Conservation (phyloP, 2,113 vertebrate species). For the Mastomys natalensis region DNA sequence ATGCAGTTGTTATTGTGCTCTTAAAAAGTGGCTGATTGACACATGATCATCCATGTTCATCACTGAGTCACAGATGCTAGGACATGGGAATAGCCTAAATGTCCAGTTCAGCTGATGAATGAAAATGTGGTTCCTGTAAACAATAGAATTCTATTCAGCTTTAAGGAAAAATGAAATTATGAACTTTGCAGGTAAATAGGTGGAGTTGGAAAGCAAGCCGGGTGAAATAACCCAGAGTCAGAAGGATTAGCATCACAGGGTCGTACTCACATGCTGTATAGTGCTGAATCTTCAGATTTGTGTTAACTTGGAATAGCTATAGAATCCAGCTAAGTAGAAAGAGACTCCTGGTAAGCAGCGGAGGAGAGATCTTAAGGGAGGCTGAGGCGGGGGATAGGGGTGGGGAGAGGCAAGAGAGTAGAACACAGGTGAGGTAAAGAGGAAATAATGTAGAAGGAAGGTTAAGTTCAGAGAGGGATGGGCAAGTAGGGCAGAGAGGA, state of each 20-base stretch:
- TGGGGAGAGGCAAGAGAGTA: too few relatives aligned
- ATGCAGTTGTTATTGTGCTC: neutral
- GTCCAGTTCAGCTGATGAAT: neutral
- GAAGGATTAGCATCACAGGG: too few relatives aligned
- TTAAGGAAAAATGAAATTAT: neutral
- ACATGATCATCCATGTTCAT: neutral
- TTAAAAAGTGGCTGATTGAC: neutral
- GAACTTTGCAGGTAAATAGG: neutral
- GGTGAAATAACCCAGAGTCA: neutral
- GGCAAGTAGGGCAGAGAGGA: neutral
- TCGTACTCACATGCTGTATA: neutral
- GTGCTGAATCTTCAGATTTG: neutral
- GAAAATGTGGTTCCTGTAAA: neutral
- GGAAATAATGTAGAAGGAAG: neutral
- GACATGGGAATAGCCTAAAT: neutral
- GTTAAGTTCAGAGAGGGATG: neutral
- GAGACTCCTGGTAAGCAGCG: neutral
- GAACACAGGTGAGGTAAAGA: neutral
- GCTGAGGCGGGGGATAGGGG: too few relatives aligned
- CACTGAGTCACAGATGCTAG: neutral
- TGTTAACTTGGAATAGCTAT: neutral
- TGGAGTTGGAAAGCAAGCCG: neutral
- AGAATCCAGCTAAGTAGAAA: neutral
- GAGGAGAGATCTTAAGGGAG: neutral
- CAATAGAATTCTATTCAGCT: neutral